phyloP scores from a whole-genome alignment of 2,113 vertebrate genomes.

The Chionis minor region DNA sequence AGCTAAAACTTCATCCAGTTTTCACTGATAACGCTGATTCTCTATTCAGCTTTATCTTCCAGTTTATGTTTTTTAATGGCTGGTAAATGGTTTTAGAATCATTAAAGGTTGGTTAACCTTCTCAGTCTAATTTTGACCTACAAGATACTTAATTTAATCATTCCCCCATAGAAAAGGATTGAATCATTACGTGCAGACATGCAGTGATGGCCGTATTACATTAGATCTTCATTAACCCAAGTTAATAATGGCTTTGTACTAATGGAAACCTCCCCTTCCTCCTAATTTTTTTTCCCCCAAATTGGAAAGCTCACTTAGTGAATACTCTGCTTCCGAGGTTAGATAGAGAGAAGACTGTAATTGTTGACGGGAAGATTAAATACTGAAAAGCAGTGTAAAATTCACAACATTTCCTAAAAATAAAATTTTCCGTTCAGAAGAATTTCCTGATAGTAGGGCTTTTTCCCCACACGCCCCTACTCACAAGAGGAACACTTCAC shows the following conservation, averaged over 20 bases:
- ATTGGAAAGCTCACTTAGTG: conserved; percentile 14
- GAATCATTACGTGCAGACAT: conserved; percentile 60
- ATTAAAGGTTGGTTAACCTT: conserved; percentile 68
- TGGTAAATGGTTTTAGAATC: conserved; percentile 54
- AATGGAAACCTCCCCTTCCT: conserved; percentile 37
- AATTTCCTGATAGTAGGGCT: neutral
- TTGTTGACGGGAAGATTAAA: neutral
- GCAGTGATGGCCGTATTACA: conserved; percentile 61
- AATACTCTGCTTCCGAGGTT: neutral
- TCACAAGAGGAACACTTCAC: neutral
- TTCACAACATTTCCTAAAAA: neutral
- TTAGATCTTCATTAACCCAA: conserved; percentile 67
- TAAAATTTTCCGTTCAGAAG: neutral
- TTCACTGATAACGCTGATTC: neutral
- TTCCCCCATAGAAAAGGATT: conserved; percentile 21
- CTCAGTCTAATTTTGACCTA: conserved; percentile 62
- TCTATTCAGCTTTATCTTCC: conserved; percentile 9
- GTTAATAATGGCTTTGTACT: conserved; percentile 58
- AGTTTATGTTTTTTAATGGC: conserved; percentile 60
- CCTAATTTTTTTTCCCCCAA: neutral
- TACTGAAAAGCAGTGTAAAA: neutral
- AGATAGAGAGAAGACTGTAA: neutral
- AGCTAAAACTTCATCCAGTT: neutral
- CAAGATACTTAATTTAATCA: conserved; percentile 65
- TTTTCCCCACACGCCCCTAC: neutral